Base-by-base conservation (phyloP, 1,140 invertebrate genomes). In the Paraescarpia echinospica region DNA sequence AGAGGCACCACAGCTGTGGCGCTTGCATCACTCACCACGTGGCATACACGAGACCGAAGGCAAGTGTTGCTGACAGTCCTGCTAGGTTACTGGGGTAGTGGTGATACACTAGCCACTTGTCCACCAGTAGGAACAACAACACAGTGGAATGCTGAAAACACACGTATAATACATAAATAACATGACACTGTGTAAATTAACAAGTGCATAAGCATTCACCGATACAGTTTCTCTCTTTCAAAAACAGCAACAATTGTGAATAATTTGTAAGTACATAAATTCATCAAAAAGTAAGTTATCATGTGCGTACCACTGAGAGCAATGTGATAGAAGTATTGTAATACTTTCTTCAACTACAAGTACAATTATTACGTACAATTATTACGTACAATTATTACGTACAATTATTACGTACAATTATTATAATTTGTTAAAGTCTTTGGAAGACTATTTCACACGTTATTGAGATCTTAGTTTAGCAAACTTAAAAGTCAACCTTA, bases 91-190 rank as follows among this genome's bases (percentile, higher is more conserved):
- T 92, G 90, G 96, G 96, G 92, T 95, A 95, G 89, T 96, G 94
- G 93, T 96, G 96, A 92, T 95, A 95, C 14, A 95, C 94, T 31
- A 96, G 89, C n/a, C 93, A 94, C 90, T 96, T 96, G 41, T 96
- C 96, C 34, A 96, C 34, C 89, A 96, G 41, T 33, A 96, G 92
- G 92, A 96, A 95, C 35, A 95, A 95, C 51, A 96, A 90, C 34
- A 96, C 94, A 34, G 95, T 95, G 9, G 96, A 96, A 92, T 96
- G 96, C 95, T 96, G 94, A 91, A 95, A 95, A 89, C 35, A 92
- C 22, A 77, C 59, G 59, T 27, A 2, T 31, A 14, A 18, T 27
- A 77, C 59, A 77, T 77, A 4, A 27, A 27, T 18, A 77, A 77
- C 27, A 31, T 31, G 59, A 77, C 18, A 77, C 59, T 14, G 4